A percentile compares a stretch with the other conserved stretches of the same genome.
Conservation (phyloP, 2,113 vertebrate species). For the Colinus virginianus region DNA sequence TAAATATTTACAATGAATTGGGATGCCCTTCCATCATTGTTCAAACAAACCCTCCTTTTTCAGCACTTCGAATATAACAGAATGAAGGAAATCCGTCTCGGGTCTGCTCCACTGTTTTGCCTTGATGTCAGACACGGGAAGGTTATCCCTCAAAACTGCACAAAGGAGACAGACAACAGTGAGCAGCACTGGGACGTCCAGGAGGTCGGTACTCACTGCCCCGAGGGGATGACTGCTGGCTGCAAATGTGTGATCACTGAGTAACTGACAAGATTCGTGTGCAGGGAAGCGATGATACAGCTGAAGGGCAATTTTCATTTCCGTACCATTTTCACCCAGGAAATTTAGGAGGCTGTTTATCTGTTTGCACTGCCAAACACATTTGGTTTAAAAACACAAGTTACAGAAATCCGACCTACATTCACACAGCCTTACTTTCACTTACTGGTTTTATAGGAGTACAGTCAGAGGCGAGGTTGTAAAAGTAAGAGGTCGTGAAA, state of each 20-base stretch:
- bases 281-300: not conserved
- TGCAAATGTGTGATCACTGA: not conserved
- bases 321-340: not conserved
- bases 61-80: constrained; percentile 85
- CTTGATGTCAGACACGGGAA: constrained; percentile 77
- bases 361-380: not conserved
- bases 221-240: not conserved
- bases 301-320: not conserved
- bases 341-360: not conserved
- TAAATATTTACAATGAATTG: not conserved
- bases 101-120: constrained; percentile 76
- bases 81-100: constrained; percentile 81
- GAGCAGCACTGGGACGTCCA: constrained; percentile 84
- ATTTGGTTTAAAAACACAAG: not conserved
- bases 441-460: not conserved
- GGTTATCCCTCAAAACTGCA: constrained; percentile 82
- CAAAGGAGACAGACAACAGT: constrained; percentile 36
- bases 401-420: not conserved
- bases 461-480: not conserved
- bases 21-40: not conserved
- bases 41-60: constrained; percentile 12
- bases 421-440: not conserved
- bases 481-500: not conserved
- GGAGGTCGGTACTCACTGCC: constrained; percentile 72
- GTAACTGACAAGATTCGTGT: not conserved